Evolutionary conservation across 2,888 invertebrate genomes (phyloP).

Genomic region (Brenthis ino): DNA sequence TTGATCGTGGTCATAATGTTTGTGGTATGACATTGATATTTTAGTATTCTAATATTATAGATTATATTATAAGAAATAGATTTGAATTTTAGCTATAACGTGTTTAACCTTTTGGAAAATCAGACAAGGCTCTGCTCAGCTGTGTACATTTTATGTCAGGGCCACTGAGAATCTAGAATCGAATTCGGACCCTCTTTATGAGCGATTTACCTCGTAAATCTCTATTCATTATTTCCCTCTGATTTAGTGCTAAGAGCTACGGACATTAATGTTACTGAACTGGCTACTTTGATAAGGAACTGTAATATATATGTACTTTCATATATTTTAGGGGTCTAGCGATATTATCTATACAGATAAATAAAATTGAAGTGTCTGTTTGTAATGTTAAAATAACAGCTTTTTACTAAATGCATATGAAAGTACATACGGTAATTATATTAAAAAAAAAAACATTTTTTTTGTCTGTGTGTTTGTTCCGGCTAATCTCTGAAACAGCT

Average conservation of each 20-base stretch:
- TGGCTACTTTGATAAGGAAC: conserved; percentile 20
- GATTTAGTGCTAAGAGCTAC: conserved; percentile 38
- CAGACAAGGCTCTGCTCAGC: conserved; percentile 8
- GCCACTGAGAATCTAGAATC: conserved; percentile 32
- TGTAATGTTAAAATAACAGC: no score
- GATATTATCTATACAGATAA: neutral
- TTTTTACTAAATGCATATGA: neutral
- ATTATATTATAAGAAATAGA: no score
- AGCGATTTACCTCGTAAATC: conserved; percentile 42
- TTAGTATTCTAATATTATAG: no score
- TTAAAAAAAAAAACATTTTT: no score
- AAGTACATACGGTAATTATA: no score
- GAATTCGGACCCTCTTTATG: conserved; percentile 37
- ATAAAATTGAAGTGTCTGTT: neutral
- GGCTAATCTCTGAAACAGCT: no score
- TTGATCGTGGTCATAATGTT: no score
- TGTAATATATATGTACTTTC: neutral
- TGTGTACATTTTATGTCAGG: conserved; percentile 15
- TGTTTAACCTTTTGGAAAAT: conserved; percentile 20
- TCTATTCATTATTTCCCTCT: conserved; percentile 42
- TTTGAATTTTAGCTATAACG: neutral
- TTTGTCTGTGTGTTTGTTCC: no score
- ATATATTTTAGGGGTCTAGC: neutral
- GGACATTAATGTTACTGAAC: conserved; percentile 21
- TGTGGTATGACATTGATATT: no score